These are phyloP conservation scores for Frankliniella intonsa DNA, from an alignment of 2,888 invertebrate genomes.

Conservation along the genomic window DNA sequence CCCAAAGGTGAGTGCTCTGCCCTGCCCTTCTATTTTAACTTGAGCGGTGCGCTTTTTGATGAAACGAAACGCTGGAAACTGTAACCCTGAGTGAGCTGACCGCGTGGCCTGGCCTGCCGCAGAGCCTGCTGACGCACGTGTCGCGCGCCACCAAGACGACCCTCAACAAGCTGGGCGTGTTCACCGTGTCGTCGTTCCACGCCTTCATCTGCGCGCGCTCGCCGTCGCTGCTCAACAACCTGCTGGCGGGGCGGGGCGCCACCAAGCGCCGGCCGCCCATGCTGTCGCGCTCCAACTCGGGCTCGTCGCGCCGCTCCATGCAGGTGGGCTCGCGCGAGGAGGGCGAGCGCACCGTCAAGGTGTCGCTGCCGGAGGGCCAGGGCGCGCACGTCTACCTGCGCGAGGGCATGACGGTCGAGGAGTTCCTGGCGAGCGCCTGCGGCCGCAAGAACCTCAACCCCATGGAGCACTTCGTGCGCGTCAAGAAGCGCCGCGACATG, in stretches of 20 bases:
- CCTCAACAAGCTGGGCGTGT: slow-evolving; percentile 90
- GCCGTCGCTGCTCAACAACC: slow-evolving; percentile 85
- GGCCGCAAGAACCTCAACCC: slow-evolving; percentile 87
- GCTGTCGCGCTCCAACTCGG: slow-evolving; percentile 83
- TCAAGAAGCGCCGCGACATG: slow-evolving; percentile 90
- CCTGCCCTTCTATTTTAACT: too few relatives aligned
- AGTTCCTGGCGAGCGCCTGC: slow-evolving; percentile 89
- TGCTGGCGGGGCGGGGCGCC: slow-evolving; percentile 84
- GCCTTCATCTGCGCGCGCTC: slow-evolving; percentile 96
- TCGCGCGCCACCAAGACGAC: slow-evolving; percentile 92
- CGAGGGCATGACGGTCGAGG: slow-evolving; percentile 92
- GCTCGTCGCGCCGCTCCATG: slow-evolving; percentile 79
- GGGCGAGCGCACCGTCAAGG: slow-evolving; percentile 81
- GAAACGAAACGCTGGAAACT: too few relatives aligned
- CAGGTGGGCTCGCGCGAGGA: slow-evolving; percentile 79
- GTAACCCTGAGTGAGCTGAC: too few relatives aligned
- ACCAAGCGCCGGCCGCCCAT: slow-evolving; percentile 87
- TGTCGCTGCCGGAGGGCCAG: slow-evolving; percentile 74
- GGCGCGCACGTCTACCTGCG: slow-evolving; percentile 77
- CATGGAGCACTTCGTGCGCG: slow-evolving; percentile 92
- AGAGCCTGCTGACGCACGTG: slow-evolving; percentile 93
- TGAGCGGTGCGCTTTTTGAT: too few relatives aligned
- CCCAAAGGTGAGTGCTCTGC: slow-evolving; percentile 75
- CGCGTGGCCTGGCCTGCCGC: slow-evolving; percentile 40
- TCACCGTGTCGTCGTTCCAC: slow-evolving; percentile 96